Evolutionary conservation across 2,113 vertebrate genomes (phyloP).

Genomic region (Ochotona princeps): DNA sequence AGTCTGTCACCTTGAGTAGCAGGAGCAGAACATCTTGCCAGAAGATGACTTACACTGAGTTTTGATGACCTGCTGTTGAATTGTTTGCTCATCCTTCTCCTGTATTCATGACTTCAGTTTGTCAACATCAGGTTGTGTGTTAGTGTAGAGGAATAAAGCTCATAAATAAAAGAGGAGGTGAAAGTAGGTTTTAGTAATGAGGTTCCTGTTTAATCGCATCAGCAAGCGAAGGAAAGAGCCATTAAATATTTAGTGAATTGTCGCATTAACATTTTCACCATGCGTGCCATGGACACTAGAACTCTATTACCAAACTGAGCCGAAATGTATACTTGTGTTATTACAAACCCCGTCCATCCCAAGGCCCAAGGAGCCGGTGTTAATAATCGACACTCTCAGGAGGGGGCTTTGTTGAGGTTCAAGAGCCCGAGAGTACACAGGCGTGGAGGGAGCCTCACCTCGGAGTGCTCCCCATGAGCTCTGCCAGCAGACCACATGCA

Average conservation of each 20-base stretch:
- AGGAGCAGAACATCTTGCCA: conserved; percentile 50
- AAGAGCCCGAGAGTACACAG: neutral
- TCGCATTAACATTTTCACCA: conserved; percentile 76
- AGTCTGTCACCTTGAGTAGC: neutral
- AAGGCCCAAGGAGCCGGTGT: neutral
- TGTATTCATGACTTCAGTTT: conserved; percentile 53
- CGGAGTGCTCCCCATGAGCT: neutral
- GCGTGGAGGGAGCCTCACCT: accelerated
- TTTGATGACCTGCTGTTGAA: conserved; percentile 7
- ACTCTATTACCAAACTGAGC: conserved; percentile 23
- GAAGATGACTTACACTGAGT: neutral
- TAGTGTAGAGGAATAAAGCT: conserved; percentile 60
- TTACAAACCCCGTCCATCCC: neutral
- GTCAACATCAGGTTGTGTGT: neutral
- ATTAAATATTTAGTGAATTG: conserved; percentile 82
- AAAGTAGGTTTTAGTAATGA: conserved; percentile 78
- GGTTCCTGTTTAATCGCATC: conserved; percentile 77
- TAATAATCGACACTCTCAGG: neutral
- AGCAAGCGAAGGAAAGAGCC: conserved; percentile 68
- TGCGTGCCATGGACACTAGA: conserved; percentile 66
- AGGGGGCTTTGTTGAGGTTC: neutral
- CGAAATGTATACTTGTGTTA: neutral
- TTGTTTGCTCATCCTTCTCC: conserved; percentile 59
- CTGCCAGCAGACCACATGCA: neutral
- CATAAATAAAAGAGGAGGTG: conserved; percentile 68